Percentiles rank a stretch among this genome's conserved stretches.
Conservation (phyloP, 2,113 vertebrate genomes). For the Passerina amoena region DNA sequence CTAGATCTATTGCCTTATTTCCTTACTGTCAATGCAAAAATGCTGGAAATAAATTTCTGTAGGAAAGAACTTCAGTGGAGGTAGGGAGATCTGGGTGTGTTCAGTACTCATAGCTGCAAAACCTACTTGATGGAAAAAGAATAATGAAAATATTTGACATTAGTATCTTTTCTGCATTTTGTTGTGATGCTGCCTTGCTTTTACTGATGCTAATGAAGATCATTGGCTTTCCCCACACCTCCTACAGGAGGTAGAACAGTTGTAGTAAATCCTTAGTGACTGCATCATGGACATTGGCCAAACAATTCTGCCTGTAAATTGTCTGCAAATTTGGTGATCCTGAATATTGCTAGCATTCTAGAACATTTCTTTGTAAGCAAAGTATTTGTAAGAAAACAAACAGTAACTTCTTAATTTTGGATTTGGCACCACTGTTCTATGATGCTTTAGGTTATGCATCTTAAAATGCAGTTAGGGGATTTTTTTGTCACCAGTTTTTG, state of each 20-base stretch:
- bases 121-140: not conserved
- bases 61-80: not conserved
- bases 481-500: not conserved
- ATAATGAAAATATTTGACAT: not conserved
- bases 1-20: not conserved
- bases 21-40: not conserved
- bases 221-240: not conserved
- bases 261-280: not conserved
- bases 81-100: not conserved
- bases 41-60: not conserved
- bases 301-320: not conserved
- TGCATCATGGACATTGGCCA: not conserved
- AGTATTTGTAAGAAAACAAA: not conserved
- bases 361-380: not conserved
- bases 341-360: not conserved
- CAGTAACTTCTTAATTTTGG: not conserved
- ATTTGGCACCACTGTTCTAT: not conserved
- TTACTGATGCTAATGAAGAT: not conserved
- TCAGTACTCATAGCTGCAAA: not conserved
- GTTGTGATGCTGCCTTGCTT: not conserved
- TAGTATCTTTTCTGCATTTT: not conserved
- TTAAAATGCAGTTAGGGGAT: rapidly evolving
- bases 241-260: not conserved
- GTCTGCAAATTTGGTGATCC: not conserved
- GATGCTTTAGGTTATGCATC: not conserved